A percentile compares a stretch with the other conserved stretches of the same genome.
Conservation (phyloP, 2,113 vertebrate species). For the Thermophis baileyi region DNA sequence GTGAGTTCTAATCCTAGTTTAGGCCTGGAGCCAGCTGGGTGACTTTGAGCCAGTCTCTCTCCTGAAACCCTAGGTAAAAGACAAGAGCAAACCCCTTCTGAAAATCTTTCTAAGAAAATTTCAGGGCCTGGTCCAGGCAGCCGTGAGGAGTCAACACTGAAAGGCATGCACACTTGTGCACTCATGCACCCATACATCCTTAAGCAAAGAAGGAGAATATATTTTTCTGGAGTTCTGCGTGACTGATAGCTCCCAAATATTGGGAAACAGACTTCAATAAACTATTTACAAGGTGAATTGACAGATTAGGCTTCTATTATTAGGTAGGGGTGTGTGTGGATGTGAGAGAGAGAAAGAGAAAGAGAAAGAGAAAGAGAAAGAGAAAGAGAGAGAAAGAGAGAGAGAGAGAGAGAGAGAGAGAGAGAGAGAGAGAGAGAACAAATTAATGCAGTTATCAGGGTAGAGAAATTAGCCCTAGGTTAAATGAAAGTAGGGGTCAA, state of each 20-base stretch:
- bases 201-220: conserved; percentile 37
- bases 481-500: conserved; percentile 45
- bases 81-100: not conserved
- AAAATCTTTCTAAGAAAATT: not conserved
- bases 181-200: conserved; percentile 19
- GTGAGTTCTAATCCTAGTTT: not conserved
- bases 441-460: no score
- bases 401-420: no score
- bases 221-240: conserved; percentile 33
- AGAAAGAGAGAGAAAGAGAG: no score
- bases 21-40: not conserved
- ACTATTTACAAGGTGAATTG: conserved; percentile 52
- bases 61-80: not conserved
- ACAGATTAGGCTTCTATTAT: conserved; percentile 52
- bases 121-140: not conserved
- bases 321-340: not conserved
- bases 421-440: no score
- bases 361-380: no score
- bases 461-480: no score
- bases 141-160: not conserved
- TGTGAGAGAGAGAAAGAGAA: not conserved
- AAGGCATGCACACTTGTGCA: not conserved
- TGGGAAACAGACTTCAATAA: conserved; percentile 45
- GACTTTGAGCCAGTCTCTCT: not conserved
- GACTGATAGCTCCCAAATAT: conserved; percentile 27